Percentiles rank a stretch among this genome's conserved stretches.
These are phyloP conservation scores for Stigmatopora nigra DNA, from an alignment of 2,113 vertebrate species.

Conservation along the genomic window DNA sequence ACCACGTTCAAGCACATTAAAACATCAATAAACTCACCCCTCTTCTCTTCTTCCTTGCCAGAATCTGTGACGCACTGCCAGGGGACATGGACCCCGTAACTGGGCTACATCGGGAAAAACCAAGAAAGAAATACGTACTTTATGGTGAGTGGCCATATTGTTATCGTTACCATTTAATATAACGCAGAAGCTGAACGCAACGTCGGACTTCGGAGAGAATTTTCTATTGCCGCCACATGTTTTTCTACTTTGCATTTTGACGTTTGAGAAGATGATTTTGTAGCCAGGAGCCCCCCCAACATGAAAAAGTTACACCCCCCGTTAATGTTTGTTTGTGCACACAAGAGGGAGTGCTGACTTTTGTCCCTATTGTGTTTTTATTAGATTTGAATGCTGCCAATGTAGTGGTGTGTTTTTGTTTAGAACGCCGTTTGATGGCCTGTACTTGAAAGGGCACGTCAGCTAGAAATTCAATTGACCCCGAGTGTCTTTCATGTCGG, in stretches of 20 bases:
- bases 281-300: conserved; percentile 51
- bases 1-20: background rate
- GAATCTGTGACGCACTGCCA: conserved; percentile 81
- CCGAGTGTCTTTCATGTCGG: conserved; percentile 22
- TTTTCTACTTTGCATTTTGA: conserved; percentile 55
- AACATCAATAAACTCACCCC: conserved; percentile 74
- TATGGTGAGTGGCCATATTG: conserved; percentile 66
- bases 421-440: conserved; percentile 56
- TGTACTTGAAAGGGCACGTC: conserved; percentile 48
- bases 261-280: conserved; percentile 61
- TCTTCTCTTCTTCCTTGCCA: conserved; percentile 91
- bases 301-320: conserved; percentile 27
- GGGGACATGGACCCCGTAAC: conserved; percentile 84
- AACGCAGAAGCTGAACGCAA: conserved; percentile 65
- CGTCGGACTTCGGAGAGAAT: conserved; percentile 59
- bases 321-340: conserved; percentile 59
- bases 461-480: conserved; percentile 46
- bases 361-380: conserved; percentile 49
- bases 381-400: conserved; percentile 60
- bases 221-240: conserved; percentile 50
- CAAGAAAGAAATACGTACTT: conserved; percentile 9
- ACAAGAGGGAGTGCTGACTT: conserved; percentile 20
- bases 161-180: conserved; percentile 70
- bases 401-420: conserved; percentile 62
- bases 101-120: conserved; percentile 64